Evolutionary conservation across 1,140 invertebrate species (phyloP).

Genomic region (Drosophila mayri): DNA sequence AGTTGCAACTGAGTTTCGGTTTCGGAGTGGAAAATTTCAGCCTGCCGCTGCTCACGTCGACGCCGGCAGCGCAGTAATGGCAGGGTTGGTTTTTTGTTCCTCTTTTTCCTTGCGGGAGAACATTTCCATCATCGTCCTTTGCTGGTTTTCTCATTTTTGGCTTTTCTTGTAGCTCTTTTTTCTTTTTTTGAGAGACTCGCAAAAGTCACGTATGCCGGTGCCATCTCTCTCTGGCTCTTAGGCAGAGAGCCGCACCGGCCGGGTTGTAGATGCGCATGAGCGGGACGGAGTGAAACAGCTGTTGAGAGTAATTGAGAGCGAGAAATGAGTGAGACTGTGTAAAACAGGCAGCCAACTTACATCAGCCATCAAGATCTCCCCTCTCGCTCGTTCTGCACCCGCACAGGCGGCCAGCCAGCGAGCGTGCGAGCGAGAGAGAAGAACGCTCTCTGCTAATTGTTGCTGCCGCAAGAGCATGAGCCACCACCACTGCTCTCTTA

Average conservation of each 20-base stretch:
- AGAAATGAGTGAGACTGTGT: constrained; percentile 6
- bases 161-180: constrained; percentile 48
- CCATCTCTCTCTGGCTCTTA: constrained; percentile 29
- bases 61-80: constrained; percentile 23
- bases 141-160: constrained; percentile 27
- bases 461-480: constrained; percentile 1
- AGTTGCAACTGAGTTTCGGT: constrained; percentile 60
- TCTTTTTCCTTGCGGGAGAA: constrained; percentile 54
- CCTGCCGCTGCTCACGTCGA: constrained; percentile 52
- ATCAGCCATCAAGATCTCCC: constrained; percentile 58
- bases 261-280: constrained; percentile 78
- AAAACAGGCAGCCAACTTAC: constrained; percentile 58
- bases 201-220: constrained; percentile 75
- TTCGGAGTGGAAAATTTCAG: constrained; percentile 78
- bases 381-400: constrained; percentile 24
- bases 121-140: constrained; percentile 69
- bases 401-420: neutral
- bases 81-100: constrained; percentile 30
- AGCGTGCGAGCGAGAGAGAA: constrained; percentile 3
- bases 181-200: constrained; percentile 19
- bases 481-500: constrained; percentile 8
- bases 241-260: constrained; percentile 42
- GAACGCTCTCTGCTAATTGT: constrained; percentile 9
- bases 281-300: constrained; percentile 56
- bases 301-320: constrained; percentile 19